phyloP scores from a whole-genome alignment of 2,113 vertebrate genomes.

The Passer domesticus region DNA sequence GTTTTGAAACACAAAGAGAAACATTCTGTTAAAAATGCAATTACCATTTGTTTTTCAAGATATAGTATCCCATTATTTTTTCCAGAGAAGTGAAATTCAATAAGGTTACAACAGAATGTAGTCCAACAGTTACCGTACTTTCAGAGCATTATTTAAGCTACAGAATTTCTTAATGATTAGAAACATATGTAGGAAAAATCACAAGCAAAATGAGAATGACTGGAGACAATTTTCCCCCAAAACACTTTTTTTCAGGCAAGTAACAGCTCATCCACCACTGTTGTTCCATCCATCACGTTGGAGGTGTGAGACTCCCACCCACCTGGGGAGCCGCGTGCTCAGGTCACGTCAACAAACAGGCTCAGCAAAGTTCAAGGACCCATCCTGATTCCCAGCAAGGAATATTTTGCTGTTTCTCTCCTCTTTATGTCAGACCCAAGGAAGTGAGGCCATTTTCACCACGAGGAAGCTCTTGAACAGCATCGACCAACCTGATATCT shows the following conservation, averaged over 20 bases:
- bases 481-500: accelerated
- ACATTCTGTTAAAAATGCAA: slow-evolving; percentile 73
- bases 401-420: background rate
- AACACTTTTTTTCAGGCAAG: slow-evolving; percentile 28
- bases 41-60: slow-evolving; percentile 72
- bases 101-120: slow-evolving; percentile 73
- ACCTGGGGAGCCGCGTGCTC: accelerated
- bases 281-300: background rate
- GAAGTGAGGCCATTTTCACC: background rate
- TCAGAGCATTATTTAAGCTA: slow-evolving; percentile 68
- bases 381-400: background rate
- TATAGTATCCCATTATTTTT: slow-evolving; percentile 70
- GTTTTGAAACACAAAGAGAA: slow-evolving; percentile 73
- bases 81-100: slow-evolving; percentile 70
- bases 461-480: accelerated
- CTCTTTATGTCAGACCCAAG: background rate
- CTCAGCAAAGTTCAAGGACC: background rate
- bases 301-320: background rate
- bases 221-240: slow-evolving; percentile 29
- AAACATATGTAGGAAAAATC: slow-evolving; percentile 67
- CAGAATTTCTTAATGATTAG: slow-evolving; percentile 73
- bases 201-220: slow-evolving; percentile 65
- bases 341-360: background rate
- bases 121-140: slow-evolving; percentile 70
- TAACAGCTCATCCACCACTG: slow-evolving; percentile 45